Conservation (phyloP, 92 coral and sea anemone genomes). For the Zoanthus sociatus region DNA sequence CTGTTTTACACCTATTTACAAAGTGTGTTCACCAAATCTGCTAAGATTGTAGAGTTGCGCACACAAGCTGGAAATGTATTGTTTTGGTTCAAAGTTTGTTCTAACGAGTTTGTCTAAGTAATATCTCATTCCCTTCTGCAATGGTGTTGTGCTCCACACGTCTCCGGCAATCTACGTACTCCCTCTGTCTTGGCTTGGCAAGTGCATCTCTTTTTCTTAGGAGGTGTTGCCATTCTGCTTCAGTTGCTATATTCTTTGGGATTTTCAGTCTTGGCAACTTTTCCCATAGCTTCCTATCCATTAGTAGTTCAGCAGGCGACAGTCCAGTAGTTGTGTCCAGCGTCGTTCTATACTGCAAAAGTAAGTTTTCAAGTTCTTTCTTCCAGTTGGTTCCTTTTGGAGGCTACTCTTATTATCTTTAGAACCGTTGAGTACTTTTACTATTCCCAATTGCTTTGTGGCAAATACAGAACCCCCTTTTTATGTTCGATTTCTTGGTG, state of each 20-base stretch:
- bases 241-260: conserved; percentile 53
- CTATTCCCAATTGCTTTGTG: conserved; percentile 74
- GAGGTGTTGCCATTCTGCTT: conserved; percentile 63
- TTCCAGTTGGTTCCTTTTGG: conserved; percentile 65
- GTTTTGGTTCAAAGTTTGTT: neutral
- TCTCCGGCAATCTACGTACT: conserved; percentile 63
- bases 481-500: conserved; percentile 67
- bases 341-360: conserved; percentile 69
- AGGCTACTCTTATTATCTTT: conserved; percentile 63
- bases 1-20: no score
- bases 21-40: no score
- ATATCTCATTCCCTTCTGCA: conserved; percentile 64
- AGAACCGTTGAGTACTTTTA: conserved; percentile 64
- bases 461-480: conserved; percentile 73
- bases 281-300: conserved; percentile 70
- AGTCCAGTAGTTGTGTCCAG: conserved; percentile 68
- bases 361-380: conserved; percentile 59
- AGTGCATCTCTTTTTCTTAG: conserved; percentile 63
- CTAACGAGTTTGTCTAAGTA: conserved; percentile 52
- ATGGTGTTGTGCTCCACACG: conserved; percentile 60
- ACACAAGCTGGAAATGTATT: no score
- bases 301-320: conserved; percentile 69
- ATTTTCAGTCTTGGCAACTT: conserved; percentile 58
- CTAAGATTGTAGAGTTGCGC: no score
- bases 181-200: conserved; percentile 57